A percentile compares a stretch with the other conserved stretches of the same genome.
These are phyloP conservation scores for Eretmocerus hayati DNA, from an alignment of 2,888 invertebrate species.

Conservation along the genomic window DNA sequence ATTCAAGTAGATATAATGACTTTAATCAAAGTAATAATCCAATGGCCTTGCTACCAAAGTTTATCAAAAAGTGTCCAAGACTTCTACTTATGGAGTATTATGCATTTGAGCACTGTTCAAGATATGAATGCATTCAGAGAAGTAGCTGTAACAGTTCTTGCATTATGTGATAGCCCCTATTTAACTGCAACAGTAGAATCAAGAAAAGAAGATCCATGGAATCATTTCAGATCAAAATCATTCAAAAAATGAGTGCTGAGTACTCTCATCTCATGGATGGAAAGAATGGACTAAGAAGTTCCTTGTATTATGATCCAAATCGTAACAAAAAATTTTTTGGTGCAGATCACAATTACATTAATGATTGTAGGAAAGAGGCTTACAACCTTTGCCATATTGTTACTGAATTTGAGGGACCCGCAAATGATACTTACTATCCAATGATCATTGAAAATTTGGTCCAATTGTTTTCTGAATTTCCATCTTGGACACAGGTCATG, in stretches of 20 bases:
- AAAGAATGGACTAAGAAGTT: constrained; percentile 11
- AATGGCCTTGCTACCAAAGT: constrained; percentile 15
- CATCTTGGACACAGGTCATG: constrained; percentile 18
- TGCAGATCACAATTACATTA: constrained; percentile 8
- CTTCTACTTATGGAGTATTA: constrained; percentile 18
- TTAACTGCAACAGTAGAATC: constrained; percentile 8
- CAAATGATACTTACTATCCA: constrained; percentile 18
- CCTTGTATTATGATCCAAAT: constrained; percentile 7
- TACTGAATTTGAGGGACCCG: constrained; percentile 4
- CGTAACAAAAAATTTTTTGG: constrained; percentile 1
- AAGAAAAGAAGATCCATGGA: constrained; percentile 10
- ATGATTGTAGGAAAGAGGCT: constrained; percentile 12
- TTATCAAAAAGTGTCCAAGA: constrained; percentile 15
- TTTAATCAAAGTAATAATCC: constrained; percentile 16
- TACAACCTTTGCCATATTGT: constrained; percentile 15
- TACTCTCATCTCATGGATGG: constrained; percentile 10
- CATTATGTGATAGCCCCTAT: constrained; percentile 16
- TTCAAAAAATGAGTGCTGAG: constrained; percentile 14
- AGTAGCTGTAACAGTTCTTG: constrained; percentile 10
- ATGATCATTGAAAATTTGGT: constrained; percentile 14
- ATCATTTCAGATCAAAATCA: constrained; percentile 12
- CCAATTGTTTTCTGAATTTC: constrained; percentile 15
- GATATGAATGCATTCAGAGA: constrained; percentile 12
- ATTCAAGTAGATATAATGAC: constrained; percentile 13
- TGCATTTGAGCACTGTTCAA: constrained; percentile 17